Evolutionary conservation across 2,888 invertebrate genomes (phyloP).

Genomic region (Mamestra brassicae): DNA sequence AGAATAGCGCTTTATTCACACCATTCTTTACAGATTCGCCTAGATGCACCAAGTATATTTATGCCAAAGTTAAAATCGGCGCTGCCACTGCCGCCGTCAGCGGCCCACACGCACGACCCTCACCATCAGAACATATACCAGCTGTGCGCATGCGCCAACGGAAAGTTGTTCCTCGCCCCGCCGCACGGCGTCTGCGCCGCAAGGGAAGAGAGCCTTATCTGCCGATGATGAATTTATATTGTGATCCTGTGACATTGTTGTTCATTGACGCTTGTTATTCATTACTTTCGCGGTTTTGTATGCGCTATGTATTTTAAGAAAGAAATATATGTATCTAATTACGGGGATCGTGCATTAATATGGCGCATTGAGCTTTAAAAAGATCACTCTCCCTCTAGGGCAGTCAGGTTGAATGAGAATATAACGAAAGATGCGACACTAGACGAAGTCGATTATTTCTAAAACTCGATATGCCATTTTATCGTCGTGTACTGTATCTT

Average conservation of each 20-base stretch:
- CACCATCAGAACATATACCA: constrained; percentile 95
- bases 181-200: constrained; percentile 95
- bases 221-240: constrained; percentile 84
- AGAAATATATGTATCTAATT: neutral
- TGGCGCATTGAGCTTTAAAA: neutral
- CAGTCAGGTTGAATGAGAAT: neutral
- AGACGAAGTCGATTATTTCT: neutral
- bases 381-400: neutral
- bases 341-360: neutral
- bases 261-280: constrained; percentile 58
- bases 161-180: constrained; percentile 96
- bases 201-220: constrained; percentile 88
- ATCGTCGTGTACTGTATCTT: constrained; percentile 14
- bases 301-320: constrained; percentile 38
- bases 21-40: constrained; percentile 88
- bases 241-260: constrained; percentile 62
- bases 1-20: neutral
- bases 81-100: constrained; percentile 88
- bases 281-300: constrained; percentile 41
- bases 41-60: constrained; percentile 92
- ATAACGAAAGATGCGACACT: neutral
- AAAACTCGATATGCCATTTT: neutral
- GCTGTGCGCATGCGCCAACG: constrained; percentile 97
- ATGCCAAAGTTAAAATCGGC: constrained; percentile 93
- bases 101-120: constrained; percentile 88